A percentile compares a stretch with the other conserved stretches of the same genome.
phyloP scores from a whole-genome alignment of 1,140 invertebrate genomes.

The Conus betulinus region DNA sequence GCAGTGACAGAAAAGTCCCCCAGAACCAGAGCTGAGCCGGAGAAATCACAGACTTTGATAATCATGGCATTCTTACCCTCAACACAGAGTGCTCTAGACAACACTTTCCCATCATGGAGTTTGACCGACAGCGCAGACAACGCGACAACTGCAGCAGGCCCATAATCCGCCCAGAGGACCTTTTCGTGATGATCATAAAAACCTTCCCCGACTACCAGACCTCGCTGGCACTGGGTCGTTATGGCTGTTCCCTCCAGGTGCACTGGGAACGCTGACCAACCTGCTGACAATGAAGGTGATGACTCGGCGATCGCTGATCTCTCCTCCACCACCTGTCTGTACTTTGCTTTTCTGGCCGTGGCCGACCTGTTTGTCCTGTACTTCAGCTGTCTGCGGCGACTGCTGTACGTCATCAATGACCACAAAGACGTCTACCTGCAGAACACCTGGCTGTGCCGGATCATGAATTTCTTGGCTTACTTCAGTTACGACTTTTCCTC shows the following conservation, averaged over 20 bases:
- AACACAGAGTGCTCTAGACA: not conserved
- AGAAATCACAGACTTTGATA: not conserved
- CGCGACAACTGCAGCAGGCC: not conserved
- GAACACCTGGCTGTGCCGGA: conserved; percentile 46
- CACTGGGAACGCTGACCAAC: conserved; percentile 69
- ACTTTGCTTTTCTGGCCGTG: conserved; percentile 67
- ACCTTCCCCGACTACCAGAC: conserved; percentile 44
- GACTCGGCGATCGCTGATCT: conserved; percentile 56
- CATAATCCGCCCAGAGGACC: not conserved
- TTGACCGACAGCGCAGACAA: not conserved
- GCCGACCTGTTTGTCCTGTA: conserved; percentile 65
- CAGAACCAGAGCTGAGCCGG: not conserved
- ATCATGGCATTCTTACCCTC: not conserved
- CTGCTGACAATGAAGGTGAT: conserved; percentile 65
- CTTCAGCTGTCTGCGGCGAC: conserved; percentile 52
- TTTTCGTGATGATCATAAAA: conserved; percentile 38
- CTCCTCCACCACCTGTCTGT: conserved; percentile 65
- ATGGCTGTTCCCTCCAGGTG: conserved; percentile 62
- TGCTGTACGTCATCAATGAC: conserved; percentile 50
- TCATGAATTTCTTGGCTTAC: conserved; percentile 56
- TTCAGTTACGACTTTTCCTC: conserved; percentile 59
- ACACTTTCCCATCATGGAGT: not conserved
- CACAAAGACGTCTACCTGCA: conserved; percentile 41
- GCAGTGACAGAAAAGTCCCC: too few species aligned
- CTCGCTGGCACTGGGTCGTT: conserved; percentile 53